Evolutionary conservation across 2,888 invertebrate genomes (phyloP).

Genomic region (Willowsia nigromaculata): DNA sequence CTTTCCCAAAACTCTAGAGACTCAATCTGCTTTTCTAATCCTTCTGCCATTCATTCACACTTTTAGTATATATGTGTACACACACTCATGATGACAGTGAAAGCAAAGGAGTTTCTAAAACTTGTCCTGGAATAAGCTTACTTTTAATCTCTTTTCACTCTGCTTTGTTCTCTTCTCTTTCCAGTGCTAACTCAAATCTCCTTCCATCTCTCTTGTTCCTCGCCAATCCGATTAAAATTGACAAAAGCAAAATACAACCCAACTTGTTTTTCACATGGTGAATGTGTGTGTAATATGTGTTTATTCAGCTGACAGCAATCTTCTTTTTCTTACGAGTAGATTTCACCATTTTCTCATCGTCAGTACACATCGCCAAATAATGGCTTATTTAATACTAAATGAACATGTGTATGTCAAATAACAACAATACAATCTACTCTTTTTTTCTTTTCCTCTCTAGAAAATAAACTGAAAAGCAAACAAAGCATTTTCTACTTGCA

Average conservation of each 20-base stretch:
- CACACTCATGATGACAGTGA: not conserved
- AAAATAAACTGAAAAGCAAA: too few relatives aligned
- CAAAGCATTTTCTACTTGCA: too few relatives aligned
- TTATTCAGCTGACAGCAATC: too few relatives aligned
- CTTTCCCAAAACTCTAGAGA: not conserved
- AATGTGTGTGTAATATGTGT: too few relatives aligned
- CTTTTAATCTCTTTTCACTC: not conserved
- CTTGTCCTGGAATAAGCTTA: not conserved
- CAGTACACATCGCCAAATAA: too few relatives aligned
- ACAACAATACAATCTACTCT: too few relatives aligned
- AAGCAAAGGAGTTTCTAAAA: too few relatives aligned
- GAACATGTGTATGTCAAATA: not conserved
- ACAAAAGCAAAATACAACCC: not conserved
- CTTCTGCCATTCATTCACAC: too few relatives aligned
- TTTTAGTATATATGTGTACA: not conserved
- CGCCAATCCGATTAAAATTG: conserved; percentile 18
- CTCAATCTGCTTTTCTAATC: not conserved
- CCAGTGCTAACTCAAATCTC: not conserved
- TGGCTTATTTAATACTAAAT: not conserved
- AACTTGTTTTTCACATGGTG: too few relatives aligned
- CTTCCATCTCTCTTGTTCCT: not conserved
- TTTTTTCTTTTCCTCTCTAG: too few relatives aligned
- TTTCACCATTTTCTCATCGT: too few relatives aligned
- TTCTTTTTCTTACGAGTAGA: too few relatives aligned
- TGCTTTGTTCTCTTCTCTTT: not conserved